A percentile compares a stretch with the other conserved stretches of the same genome.
Evolutionary conservation across 2,888 invertebrate species (phyloP).

Genomic region (Aporophyla lueneburgensis): DNA sequence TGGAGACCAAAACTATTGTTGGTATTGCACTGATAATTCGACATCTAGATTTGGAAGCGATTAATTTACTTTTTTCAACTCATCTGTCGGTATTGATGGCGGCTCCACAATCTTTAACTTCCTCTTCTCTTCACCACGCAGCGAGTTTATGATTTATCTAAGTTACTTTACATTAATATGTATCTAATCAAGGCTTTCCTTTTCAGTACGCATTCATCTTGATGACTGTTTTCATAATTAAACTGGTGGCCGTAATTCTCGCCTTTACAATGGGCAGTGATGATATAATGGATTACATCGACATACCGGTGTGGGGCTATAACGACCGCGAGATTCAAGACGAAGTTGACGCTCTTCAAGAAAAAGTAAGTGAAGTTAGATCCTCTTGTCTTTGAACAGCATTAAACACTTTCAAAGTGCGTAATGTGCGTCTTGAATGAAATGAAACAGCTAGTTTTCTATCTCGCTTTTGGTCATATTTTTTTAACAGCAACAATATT

Average conservation of each 20-base stretch:
- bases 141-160: background rate
- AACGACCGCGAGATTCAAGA: constrained; percentile 80
- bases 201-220: constrained; percentile 86
- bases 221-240: constrained; percentile 78
- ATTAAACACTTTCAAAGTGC: too few relatives aligned
- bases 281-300: constrained; percentile 73
- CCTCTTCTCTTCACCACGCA: too few relatives aligned
- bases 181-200: constrained; percentile 27
- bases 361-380: constrained; percentile 72
- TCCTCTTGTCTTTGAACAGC: too few relatives aligned
- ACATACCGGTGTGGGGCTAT: constrained; percentile 79
- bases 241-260: constrained; percentile 81
- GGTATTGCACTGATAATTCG: background rate
- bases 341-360: constrained; percentile 83
- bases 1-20: background rate
- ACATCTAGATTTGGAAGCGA: background rate
- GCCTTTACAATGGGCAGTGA: constrained; percentile 78
- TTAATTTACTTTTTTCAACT: background rate
- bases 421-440: too few relatives aligned
- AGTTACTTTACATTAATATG: too few relatives aligned
- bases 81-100: background rate
- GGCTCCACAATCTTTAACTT: background rate
- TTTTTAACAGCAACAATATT: too few relatives aligned
- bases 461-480: too few relatives aligned
- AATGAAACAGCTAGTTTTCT: too few relatives aligned